These are phyloP conservation scores for Galerucella calmariensis DNA, from an alignment of 2,888 invertebrate genomes.

Conservation along the genomic window DNA sequence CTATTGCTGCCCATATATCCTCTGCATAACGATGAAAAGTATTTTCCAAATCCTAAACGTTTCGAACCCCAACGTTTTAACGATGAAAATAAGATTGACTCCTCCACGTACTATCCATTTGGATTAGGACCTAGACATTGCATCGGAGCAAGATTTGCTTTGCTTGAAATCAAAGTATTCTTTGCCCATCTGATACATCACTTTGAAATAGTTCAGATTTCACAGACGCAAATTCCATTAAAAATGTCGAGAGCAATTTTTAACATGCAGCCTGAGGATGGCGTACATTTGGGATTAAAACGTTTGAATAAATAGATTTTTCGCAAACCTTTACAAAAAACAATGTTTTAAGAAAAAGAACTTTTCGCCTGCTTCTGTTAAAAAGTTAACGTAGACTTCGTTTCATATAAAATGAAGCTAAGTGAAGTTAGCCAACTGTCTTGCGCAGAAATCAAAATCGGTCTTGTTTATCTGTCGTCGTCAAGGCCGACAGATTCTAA, in stretches of 20 bases:
- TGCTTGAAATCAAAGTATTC: slow-evolving; percentile 58
- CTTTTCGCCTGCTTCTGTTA: too few species aligned
- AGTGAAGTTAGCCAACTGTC: too few species aligned
- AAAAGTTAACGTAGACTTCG: too few species aligned
- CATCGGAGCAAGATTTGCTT: slow-evolving; percentile 64
- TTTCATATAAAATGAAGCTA: too few species aligned
- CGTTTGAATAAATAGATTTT: not conserved
- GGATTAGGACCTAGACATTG: slow-evolving; percentile 69
- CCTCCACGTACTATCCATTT: slow-evolving; percentile 68
- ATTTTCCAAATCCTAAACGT: slow-evolving; percentile 64
- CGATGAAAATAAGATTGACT: slow-evolving; percentile 61
- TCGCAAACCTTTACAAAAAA: not conserved
- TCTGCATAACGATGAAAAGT: slow-evolving; percentile 63
- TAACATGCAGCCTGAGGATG: slow-evolving; percentile 50
- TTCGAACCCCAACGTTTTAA: slow-evolving; percentile 65
- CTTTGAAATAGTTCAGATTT: slow-evolving; percentile 53
- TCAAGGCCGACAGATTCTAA: too few species aligned
- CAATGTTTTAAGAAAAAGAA: too few species aligned
- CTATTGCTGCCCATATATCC: slow-evolving; percentile 59
- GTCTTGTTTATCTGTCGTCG: too few species aligned
- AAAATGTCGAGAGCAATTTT: slow-evolving; percentile 47
- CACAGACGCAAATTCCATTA: slow-evolving; percentile 56
- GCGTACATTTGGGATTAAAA: slow-evolving; percentile 39
- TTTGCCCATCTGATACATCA: slow-evolving; percentile 53
- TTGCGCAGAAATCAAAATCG: too few species aligned